Conservation (phyloP, 2,113 vertebrate genomes). For the Plecturocebus donacophilus region DNA sequence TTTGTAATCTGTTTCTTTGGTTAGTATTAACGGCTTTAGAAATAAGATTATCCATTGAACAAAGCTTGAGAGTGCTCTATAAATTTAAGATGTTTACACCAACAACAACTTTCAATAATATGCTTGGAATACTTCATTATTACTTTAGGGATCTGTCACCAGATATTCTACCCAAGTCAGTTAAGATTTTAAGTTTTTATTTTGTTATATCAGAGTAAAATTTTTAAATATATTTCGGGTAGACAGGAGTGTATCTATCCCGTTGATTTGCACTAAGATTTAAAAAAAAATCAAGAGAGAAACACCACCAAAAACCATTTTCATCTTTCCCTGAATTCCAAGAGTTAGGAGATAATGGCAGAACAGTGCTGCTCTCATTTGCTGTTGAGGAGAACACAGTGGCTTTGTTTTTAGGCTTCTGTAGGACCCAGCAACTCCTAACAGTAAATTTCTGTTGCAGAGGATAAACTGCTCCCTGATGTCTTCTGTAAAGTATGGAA, state of each 20-base stretch:
- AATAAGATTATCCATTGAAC: background rate
- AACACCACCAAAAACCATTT: background rate
- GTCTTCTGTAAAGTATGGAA: background rate
- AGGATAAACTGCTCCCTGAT: background rate
- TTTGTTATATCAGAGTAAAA: background rate
- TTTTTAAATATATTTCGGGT: slow-evolving; percentile 21
- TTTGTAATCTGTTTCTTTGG: background rate
- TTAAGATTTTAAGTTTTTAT: slow-evolving; percentile 1
- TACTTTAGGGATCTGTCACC: background rate
- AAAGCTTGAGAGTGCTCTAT: background rate
- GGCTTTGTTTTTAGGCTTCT: background rate
- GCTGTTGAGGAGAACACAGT: background rate
- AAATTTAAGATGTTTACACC: background rate
- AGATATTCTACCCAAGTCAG: background rate
- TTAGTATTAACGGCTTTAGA: background rate
- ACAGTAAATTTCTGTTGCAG: background rate
- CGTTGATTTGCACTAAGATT: background rate
- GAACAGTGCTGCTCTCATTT: background rate
- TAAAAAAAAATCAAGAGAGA: background rate
- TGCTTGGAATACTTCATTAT: background rate
- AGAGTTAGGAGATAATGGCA: background rate
- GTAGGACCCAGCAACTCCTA: background rate
- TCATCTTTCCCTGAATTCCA: background rate
- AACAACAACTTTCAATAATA: background rate
- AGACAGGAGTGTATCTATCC: background rate